Evolutionary conservation across 2,113 vertebrate genomes (phyloP).

Genomic region (Cercopithecus mona): DNA sequence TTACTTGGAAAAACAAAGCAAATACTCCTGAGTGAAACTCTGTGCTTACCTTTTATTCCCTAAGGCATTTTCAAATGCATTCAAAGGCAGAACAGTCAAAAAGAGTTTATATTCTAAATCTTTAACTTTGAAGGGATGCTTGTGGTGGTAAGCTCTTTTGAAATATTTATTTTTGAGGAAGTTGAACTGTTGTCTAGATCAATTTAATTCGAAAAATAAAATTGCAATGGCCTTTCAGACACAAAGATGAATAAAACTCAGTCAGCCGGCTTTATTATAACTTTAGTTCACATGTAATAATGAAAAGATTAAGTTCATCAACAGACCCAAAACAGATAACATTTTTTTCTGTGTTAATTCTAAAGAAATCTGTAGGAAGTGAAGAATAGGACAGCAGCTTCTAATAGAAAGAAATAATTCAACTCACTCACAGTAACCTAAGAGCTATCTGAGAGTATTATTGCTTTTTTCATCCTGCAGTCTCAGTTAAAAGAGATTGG

Average conservation of each 20-base stretch:
- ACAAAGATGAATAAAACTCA: conserved; percentile 62
- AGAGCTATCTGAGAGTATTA: conserved; percentile 65
- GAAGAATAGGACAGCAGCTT: neutral
- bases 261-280: neutral
- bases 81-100: conserved; percentile 41
- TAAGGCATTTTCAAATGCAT: conserved; percentile 21
- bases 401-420: conserved; percentile 3
- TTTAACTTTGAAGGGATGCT: conserved; percentile 41
- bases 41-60: neutral
- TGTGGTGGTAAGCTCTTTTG: neutral
- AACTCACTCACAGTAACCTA: conserved; percentile 50
- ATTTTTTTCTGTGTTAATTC: conserved; percentile 22
- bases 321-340: conserved; percentile 14
- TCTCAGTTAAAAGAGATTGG: conserved; percentile 76
- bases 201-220: conserved; percentile 44
- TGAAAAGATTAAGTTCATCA: conserved; percentile 48
- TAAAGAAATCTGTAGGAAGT: conserved; percentile 45
- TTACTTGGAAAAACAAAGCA: neutral
- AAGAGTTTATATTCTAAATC: neutral
- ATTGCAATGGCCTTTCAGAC: conserved; percentile 46
- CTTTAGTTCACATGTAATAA: conserved; percentile 50
- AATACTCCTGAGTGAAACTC: neutral
- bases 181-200: neutral
- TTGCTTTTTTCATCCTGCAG: conserved; percentile 59
- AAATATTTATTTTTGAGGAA: conserved; percentile 29